Percentiles rank a stretch among this genome's conserved stretches.
Conservation (phyloP, 2,888 invertebrate genomes). For the Diarsia rubi region DNA sequence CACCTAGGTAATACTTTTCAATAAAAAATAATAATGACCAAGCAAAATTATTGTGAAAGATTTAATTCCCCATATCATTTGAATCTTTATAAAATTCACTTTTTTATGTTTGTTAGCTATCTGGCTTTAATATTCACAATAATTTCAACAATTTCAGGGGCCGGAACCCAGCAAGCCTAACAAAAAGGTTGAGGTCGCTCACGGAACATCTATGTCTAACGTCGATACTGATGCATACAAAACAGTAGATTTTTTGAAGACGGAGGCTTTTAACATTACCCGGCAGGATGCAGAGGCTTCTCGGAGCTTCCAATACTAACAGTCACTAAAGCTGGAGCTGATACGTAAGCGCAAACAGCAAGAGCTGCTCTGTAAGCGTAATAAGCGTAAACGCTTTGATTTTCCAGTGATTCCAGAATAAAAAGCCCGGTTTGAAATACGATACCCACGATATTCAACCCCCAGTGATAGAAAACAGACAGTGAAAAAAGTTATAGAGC, state of each 20-base stretch:
- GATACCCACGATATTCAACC: neutral
- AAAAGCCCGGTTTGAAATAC: neutral
- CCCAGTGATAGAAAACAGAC: constrained; percentile 8
- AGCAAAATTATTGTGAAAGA: neutral
- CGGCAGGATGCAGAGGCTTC: constrained; percentile 95
- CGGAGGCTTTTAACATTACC: constrained; percentile 97
- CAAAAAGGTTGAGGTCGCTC: constrained; percentile 68
- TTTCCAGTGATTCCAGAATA: neutral
- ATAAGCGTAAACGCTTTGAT: neutral
- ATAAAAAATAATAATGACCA: neutral
- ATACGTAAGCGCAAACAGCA: constrained; percentile 4
- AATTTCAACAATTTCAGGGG: constrained; percentile 61
- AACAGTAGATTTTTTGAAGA: constrained; percentile 98
- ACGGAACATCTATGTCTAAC: constrained; percentile 77
- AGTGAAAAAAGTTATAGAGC: constrained; percentile 25
- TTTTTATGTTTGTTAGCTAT: neutral
- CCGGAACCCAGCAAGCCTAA: constrained; percentile 67
- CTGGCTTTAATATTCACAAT: neutral
- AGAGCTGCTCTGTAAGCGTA: neutral
- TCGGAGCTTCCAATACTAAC: constrained; percentile 74
- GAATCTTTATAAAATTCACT: neutral
- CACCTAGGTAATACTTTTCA: neutral
- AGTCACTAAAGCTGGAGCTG: neutral
- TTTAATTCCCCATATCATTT: neutral
- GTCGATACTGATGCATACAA: constrained; percentile 93